Base-by-base conservation (phyloP, 2,113 vertebrate genomes). In the Epinephelus lanceolatus region DNA sequence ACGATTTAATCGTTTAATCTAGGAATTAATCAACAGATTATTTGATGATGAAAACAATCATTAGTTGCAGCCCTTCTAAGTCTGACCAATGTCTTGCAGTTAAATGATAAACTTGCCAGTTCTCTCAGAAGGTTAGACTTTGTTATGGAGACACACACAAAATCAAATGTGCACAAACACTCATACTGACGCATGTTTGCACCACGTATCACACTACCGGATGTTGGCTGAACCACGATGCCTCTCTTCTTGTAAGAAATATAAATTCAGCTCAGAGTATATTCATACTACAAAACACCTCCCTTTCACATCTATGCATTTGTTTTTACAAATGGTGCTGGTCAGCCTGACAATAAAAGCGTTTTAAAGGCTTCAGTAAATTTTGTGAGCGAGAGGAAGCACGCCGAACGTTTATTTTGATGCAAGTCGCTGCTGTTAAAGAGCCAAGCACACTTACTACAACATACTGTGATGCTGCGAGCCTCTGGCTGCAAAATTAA, bases 391-490 rank as follows among this genome's bases (percentile, higher is more conserved):
- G 79, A 75, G 18, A 8, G 45, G 45, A 55, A 66, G 52, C 18
- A 14, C 15, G 30, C 52, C 2, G 0, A 3, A 14, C 7, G 10
- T 55, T 19, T 30, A 47, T 59, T 74, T 53, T 17, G n/a, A 17
- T 12, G 11, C 5, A 47, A 19, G 6, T 75, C 59, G n/a, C 25
- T 51, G 15, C 12, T 30, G 52, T 27, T 4, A 4, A 37, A 8
- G 10, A 60, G 23, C 3, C 3, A 18, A 25, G 40, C 15, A 19
- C 1, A 55, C 15, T n/a, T 12, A 65, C 60, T 17, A 11, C 42
- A 30, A 47, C 3, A 15, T 19, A 0, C 19, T 0, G 42, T 15
- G 0, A 1, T 21, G 37, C 1, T 13, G 10, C 6, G 11, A 17
- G 6, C 21, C 19, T 0, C 11, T 40, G 9, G 9, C 42, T 6